Conservation (phyloP, 1,140 invertebrate genomes). For the Neodiprion lecontei region DNA sequence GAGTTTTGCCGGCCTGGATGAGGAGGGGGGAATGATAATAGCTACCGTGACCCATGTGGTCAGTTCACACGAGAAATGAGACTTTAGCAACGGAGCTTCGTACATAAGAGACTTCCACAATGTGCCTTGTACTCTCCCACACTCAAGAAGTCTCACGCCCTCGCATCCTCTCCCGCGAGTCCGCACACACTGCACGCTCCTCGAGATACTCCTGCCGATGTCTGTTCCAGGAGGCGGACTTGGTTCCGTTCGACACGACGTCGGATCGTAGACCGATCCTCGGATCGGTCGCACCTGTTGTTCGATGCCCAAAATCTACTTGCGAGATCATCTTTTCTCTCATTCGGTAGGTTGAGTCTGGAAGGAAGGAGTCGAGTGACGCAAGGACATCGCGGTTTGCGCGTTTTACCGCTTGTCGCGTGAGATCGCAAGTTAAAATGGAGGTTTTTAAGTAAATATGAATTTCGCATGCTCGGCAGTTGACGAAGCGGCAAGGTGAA, state of each 20-base stretch:
- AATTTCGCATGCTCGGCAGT: too few relatives aligned
- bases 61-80: constrained; percentile 63
- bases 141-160: constrained; percentile 62
- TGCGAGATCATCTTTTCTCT: too few relatives aligned
- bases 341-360: too few relatives aligned
- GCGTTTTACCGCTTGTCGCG: too few relatives aligned
- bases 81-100: constrained; percentile 38
- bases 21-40: constrained; percentile 61
- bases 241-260: not conserved
- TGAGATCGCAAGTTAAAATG: too few relatives aligned
- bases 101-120: constrained; percentile 47
- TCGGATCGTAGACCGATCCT: not conserved
- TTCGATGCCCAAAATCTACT: too few relatives aligned
- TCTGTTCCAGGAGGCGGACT: not conserved
- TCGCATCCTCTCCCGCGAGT: constrained; percentile 56
- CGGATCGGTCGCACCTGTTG: not conserved
- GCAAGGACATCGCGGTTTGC: too few relatives aligned
- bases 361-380: too few relatives aligned
- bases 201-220: not conserved
- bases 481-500: not conserved
- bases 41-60: constrained; percentile 63
- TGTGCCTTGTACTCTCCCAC: constrained; percentile 62
- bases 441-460: too few relatives aligned
- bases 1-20: constrained; percentile 26
- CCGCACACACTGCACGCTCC: constrained; percentile 10